These are phyloP conservation scores for Amphiprion ocellaris DNA, from an alignment of 2,113 vertebrate species.

Conservation along the genomic window DNA sequence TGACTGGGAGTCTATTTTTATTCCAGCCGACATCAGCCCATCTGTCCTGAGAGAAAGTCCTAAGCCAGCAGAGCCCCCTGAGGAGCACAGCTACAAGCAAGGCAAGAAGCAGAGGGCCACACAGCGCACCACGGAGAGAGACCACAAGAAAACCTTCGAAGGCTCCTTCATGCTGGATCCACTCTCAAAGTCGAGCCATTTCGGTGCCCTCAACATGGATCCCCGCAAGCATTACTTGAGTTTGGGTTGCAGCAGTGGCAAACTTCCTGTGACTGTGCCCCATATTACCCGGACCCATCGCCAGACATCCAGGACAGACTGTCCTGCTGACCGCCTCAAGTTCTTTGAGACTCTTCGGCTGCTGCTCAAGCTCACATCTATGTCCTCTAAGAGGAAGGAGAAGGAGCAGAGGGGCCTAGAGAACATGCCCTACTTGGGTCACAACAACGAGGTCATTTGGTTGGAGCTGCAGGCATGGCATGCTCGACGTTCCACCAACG, in stretches of 20 bases:
- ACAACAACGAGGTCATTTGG: constrained; percentile 98
- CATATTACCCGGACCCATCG: constrained; percentile 92
- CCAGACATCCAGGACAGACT: constrained; percentile 96
- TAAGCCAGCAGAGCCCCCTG: constrained; percentile 83
- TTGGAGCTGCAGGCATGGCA: constrained; percentile 99
- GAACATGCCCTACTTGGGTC: constrained; percentile 91
- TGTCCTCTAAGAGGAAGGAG: constrained; percentile 99
- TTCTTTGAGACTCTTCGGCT: constrained; percentile 98
- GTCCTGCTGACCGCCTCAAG: constrained; percentile 96
- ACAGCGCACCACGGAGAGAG: constrained; percentile 91
- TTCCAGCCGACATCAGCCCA: constrained; percentile 83
- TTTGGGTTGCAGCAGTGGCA: constrained; percentile 93
- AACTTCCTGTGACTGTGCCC: constrained; percentile 93
- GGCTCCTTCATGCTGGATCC: constrained; percentile 95
- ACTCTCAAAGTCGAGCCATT: constrained; percentile 89
- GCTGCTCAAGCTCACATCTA: constrained; percentile 97
- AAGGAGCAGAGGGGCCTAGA: constrained; percentile 96
- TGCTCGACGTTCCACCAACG: constrained; percentile 91
- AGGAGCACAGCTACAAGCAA: constrained; percentile 92
- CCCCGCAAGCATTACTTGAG: constrained; percentile 98
- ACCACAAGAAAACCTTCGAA: constrained; percentile 94
- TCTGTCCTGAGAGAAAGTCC: constrained; percentile 79
- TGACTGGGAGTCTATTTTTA: constrained; percentile 19
- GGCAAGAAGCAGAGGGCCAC: constrained; percentile 91
- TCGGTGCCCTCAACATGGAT: constrained; percentile 89